Conservation (phyloP, 2,113 vertebrate species). For the Nothocercus julius region DNA sequence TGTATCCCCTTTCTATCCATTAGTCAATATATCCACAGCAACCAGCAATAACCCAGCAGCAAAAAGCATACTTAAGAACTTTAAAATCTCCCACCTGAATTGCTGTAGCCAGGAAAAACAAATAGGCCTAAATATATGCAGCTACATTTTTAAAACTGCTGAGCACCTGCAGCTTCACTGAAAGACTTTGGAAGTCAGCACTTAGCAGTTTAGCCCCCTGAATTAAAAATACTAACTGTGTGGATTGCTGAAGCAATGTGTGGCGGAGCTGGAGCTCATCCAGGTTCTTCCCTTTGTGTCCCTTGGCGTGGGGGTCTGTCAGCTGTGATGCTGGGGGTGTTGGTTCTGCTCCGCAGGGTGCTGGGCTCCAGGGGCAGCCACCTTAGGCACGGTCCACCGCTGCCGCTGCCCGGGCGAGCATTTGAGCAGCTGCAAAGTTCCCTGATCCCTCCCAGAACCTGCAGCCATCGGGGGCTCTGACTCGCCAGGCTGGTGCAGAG, state of each 20-base stretch:
- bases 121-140: slow-evolving; percentile 14
- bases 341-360: too few relatives aligned
- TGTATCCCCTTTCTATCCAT: slow-evolving; percentile 39
- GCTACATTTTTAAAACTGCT: slow-evolving; percentile 9
- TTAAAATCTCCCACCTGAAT: slow-evolving; percentile 55
- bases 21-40: slow-evolving; percentile 60
- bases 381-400: too few relatives aligned
- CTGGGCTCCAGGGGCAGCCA: background rate
- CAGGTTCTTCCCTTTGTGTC: background rate
- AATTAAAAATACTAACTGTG: background rate
- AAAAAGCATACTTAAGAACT: slow-evolving; percentile 56
- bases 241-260: background rate
- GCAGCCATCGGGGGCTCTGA: accelerated
- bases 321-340: too few relatives aligned
- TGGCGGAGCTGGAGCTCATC: accelerated
- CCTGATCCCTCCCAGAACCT: background rate
- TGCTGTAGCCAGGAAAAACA: slow-evolving; percentile 57
- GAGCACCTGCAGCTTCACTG: slow-evolving; percentile 40
- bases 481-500: background rate
- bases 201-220: background rate
- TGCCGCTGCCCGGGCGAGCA: background rate
- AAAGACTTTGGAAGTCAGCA: slow-evolving; percentile 30
- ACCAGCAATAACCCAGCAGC: slow-evolving; percentile 57
- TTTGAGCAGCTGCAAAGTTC: background rate
- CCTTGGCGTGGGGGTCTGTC: background rate